Evolutionary conservation across 2,113 vertebrate genomes (phyloP).

Genomic region (Ibidorhyncha struthersii): DNA sequence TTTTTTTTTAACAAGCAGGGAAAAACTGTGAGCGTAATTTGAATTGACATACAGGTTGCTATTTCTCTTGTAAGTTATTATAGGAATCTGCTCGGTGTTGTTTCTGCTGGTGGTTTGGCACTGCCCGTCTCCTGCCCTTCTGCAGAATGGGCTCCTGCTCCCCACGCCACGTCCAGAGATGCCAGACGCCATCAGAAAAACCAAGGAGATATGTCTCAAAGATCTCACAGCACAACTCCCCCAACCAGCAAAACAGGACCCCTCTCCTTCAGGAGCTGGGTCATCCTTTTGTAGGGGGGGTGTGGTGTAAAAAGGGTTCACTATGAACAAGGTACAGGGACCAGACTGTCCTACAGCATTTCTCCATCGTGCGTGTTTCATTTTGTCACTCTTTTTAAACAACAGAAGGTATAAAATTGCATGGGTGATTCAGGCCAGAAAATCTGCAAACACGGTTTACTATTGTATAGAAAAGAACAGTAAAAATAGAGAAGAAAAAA

Average conservation of each 20-base stretch:
- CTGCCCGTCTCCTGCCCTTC: not conserved
- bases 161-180: not conserved
- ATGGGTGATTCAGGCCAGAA: not conserved
- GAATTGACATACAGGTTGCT: not conserved
- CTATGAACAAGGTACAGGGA: no score
- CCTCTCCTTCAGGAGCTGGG: not conserved
- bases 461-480: fast-evolving
- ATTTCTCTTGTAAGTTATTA: not conserved
- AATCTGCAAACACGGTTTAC: not conserved
- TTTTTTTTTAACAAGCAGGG: not conserved
- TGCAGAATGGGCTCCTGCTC: not conserved
- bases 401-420: not conserved
- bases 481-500: not conserved
- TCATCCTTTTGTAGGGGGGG: not conserved
- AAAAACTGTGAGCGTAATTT: not conserved
- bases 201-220: not conserved
- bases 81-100: fast-evolving
- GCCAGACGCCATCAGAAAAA: not conserved
- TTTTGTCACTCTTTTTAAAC: not conserved
- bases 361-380: not conserved
- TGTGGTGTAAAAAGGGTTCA: not conserved
- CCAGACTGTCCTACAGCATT: not conserved
- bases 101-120: not conserved
- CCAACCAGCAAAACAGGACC: not conserved
- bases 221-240: not conserved